phyloP scores from a whole-genome alignment of 2,888 invertebrate species.

The Nesidiocoris tenuis region DNA sequence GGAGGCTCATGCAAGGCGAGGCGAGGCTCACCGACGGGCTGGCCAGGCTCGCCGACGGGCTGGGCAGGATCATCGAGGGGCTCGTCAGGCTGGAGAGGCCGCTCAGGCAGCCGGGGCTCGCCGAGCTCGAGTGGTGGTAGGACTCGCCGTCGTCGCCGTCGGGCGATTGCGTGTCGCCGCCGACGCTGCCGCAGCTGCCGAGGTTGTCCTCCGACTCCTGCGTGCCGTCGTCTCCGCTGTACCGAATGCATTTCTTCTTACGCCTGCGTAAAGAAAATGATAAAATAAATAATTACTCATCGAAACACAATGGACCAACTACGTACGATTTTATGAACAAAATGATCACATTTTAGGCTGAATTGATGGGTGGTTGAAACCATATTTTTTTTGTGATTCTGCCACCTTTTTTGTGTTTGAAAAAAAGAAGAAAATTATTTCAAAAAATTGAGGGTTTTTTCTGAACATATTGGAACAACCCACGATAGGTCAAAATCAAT shows the following conservation, averaged over 20 bases:
- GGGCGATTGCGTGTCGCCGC: constrained; percentile 52
- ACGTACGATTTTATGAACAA: no score
- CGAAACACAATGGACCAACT: no score
- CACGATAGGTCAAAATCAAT: no score
- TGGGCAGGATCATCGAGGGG: constrained; percentile 72
- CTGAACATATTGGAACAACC: no score
- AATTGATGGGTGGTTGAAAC: no score
- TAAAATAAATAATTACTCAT: neutral
- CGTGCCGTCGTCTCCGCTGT: constrained; percentile 67
- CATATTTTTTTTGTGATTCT: no score
- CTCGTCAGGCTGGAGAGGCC: constrained; percentile 69
- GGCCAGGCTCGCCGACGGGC: constrained; percentile 72
- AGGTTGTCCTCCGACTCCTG: constrained; percentile 69
- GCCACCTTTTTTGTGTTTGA: no score
- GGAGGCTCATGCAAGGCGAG: constrained; percentile 60
- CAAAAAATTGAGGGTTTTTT: no score
- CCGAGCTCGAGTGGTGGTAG: constrained; percentile 55
- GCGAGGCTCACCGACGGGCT: constrained; percentile 64
- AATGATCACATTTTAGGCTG: no score
- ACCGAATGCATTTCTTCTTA: constrained; percentile 95
- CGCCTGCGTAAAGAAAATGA: constrained; percentile 64
- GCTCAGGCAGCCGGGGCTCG: constrained; percentile 64
- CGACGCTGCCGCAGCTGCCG: constrained; percentile 72
- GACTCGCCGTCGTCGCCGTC: constrained; percentile 65
- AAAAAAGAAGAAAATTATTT: no score